Evolutionary conservation across 2,888 invertebrate genomes (phyloP).

Genomic region (Geotrupes spiniger): DNA sequence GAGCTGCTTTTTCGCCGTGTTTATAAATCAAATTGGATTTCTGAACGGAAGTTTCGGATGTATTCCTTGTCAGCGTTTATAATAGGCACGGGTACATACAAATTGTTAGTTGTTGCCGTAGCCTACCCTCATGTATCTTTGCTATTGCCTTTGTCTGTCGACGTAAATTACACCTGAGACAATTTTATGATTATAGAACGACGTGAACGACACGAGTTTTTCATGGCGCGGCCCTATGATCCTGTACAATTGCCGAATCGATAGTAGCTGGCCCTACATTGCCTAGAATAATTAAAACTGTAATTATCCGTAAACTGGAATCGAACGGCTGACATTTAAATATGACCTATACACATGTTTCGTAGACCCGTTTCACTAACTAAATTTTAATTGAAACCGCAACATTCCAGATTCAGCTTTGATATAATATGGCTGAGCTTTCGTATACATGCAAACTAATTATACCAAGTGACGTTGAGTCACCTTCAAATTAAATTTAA

Average conservation of each 20-base stretch:
- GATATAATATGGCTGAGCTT: slow-evolving; percentile 39
- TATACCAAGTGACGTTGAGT: slow-evolving; percentile 23
- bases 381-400: slow-evolving; percentile 44
- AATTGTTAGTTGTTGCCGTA: slow-evolving; percentile 43
- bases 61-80: slow-evolving; percentile 36
- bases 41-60: slow-evolving; percentile 38
- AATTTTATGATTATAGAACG: slow-evolving; percentile 21
- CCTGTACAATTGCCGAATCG: no score
- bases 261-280: no score
- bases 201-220: no score
- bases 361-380: slow-evolving; percentile 36
- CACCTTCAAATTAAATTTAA: slow-evolving; percentile 20
- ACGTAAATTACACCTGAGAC: slow-evolving; percentile 37
- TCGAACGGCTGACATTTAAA: slow-evolving; percentile 5
- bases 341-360: slow-evolving; percentile 16
- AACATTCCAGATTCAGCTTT: slow-evolving; percentile 40
- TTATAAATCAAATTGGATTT: slow-evolving; percentile 50
- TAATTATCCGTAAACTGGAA: slow-evolving; percentile 5
- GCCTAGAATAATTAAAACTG: slow-evolving; percentile 6
- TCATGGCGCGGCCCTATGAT: no score
- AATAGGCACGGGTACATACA: slow-evolving; percentile 35
- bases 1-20: slow-evolving; percentile 41
- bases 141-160: slow-evolving; percentile 36
- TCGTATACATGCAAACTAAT: slow-evolving; percentile 38
- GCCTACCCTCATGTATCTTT: slow-evolving; percentile 36